phyloP scores from a whole-genome alignment of 2,113 vertebrate species.

The Tursiops truncatus region DNA sequence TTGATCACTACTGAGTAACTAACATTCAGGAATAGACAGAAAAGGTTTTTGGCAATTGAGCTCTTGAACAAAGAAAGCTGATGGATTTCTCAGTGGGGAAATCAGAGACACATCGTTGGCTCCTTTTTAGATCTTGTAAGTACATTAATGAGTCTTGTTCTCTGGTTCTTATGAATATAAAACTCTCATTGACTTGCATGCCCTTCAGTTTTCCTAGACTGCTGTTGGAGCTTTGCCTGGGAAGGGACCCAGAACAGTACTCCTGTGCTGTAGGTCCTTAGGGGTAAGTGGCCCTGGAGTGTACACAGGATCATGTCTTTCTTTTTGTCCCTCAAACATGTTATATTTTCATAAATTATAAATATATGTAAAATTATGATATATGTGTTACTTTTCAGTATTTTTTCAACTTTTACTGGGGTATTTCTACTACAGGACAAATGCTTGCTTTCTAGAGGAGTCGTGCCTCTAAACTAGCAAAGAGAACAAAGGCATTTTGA shows the following conservation, averaged over 20 bases:
- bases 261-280: not conserved
- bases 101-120: conserved; percentile 31
- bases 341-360: not conserved
- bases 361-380: not conserved
- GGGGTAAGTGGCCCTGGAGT: rapidly evolving
- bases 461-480: not conserved
- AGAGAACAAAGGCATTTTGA: not conserved
- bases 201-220: not conserved
- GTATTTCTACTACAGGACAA: not conserved
- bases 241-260: not conserved
- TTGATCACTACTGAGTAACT: not conserved
- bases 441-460: not conserved
- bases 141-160: conserved; percentile 60
- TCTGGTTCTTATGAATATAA: conserved; percentile 41
- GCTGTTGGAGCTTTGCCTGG: not conserved
- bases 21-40: not conserved
- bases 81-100: conserved; percentile 53
- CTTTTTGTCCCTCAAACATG: not conserved
- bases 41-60: conserved; percentile 29
- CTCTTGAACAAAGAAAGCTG: conserved; percentile 44
- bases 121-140: conserved; percentile 48
- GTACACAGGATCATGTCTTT: not conserved
- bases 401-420: not conserved
- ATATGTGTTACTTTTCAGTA: not conserved
- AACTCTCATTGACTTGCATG: not conserved